These are phyloP conservation scores for Glaucomys volans DNA, from an alignment of 2,113 vertebrate genomes.

Conservation along the genomic window DNA sequence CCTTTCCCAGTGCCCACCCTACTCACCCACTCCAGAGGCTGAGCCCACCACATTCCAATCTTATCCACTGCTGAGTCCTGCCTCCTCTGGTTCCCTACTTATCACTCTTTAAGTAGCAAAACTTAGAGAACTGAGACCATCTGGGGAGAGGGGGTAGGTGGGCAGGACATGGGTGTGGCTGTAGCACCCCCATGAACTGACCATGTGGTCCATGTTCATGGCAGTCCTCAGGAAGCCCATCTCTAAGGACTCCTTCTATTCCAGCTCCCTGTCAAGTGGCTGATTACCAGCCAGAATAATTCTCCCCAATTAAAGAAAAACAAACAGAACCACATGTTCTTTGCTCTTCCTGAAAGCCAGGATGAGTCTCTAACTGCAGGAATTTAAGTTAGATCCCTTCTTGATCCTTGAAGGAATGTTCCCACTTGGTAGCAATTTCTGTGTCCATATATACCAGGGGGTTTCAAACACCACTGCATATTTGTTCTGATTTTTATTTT, in stretches of 20 bases:
- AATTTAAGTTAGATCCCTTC: not conserved
- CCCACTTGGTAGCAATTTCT: not conserved
- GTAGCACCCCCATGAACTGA: not conserved
- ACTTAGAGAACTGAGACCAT: not conserved
- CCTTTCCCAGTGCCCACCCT: not conserved
- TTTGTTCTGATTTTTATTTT: not conserved
- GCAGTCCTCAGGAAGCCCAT: not conserved
- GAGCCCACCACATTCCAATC: not conserved
- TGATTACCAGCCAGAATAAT: not conserved
- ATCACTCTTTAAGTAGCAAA: not conserved
- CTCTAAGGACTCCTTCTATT: not conserved
- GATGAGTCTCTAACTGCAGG: not conserved
- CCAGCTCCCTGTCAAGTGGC: not conserved
- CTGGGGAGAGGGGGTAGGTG: not conserved
- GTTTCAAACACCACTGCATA: not conserved
- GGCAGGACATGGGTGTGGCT: not conserved
- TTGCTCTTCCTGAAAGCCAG: not conserved
- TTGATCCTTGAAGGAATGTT: not conserved
- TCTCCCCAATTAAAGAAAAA: constrained; percentile 18
- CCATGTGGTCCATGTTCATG: not conserved
- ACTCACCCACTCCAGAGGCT: not conserved
- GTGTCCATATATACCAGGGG: not conserved
- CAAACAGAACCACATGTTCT: not conserved
- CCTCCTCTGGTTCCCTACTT: not conserved
- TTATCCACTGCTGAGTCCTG: fast-evolving